Conservation (phyloP, 2,888 invertebrate species). For the Phyto melanocephala region DNA sequence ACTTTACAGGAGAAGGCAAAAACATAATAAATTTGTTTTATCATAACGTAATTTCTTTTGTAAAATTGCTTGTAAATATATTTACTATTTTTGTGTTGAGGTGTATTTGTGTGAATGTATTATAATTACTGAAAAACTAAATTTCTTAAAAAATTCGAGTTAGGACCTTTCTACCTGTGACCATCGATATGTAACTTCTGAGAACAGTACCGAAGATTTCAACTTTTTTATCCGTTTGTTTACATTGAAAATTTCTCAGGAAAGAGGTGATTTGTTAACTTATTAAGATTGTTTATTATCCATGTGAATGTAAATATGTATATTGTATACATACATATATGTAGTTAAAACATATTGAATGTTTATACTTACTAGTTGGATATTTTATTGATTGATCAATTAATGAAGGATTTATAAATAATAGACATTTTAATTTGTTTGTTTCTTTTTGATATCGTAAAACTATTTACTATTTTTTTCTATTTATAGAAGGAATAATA, state of each 20-base stretch:
- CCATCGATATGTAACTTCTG: too few relatives aligned
- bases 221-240: constrained; percentile 34
- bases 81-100: too few relatives aligned
- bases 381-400: constrained; percentile 35
- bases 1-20: too few relatives aligned
- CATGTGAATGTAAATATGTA: background rate
- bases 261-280: constrained; percentile 37
- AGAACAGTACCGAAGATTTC: constrained; percentile 30
- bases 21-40: too few relatives aligned
- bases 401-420: constrained; percentile 57
- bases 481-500: constrained; percentile 50
- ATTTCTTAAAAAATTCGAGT: too few relatives aligned
- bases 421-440: constrained; percentile 46
- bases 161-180: too few relatives aligned
- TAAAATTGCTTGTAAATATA: too few relatives aligned
- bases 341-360: constrained; percentile 23
- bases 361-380: constrained; percentile 50
- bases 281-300: constrained; percentile 39
- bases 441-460: constrained; percentile 34
- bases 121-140: too few relatives aligned
- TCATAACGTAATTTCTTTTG: too few relatives aligned
- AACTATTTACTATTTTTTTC: constrained; percentile 26
- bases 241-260: constrained; percentile 30
- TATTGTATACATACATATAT: too few relatives aligned
- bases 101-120: too few relatives aligned